Evolutionary conservation across 2,797 vertebrate genomes (phyloP), one percentile per base, ranked within the genome.

Genomic region (Huso huso): DNA sequence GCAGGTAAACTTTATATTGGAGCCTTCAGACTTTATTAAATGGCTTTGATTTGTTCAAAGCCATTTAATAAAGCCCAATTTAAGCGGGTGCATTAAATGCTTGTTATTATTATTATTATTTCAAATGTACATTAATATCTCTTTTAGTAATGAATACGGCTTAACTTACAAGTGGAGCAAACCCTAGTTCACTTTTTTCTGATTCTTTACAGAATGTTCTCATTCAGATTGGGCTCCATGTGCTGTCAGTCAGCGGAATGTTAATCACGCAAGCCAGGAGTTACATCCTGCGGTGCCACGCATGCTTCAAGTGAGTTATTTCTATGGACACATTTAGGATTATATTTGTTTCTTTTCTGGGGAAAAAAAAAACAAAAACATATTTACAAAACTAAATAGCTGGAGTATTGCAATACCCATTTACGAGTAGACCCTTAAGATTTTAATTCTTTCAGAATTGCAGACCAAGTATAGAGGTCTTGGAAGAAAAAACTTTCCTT

Each of bases 181-280:
- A 0, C 0, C 37, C 37, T 37, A 37, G 37, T 64, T 8, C 60
- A 37, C 64, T 64, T 8, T 64, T 61, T 64, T 67, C 64, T 1
- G n/a, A 8, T 2, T 75, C 1, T 0, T 65, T 70, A 8, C 83
- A 99, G 96, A 99, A 99, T 0, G 90, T 98, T 49, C 87, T 98
- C 55, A 90, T 98, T 67, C 96, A 97, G 83, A 92, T 99, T 61
- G 95, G 96, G 4, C 89, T 99, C 0, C 90, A 91, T 0, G 94
- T 96, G 50, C 84, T 98, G 69, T 92, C 95, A 0, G 80, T 95
- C 13, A 91, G 91, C 0, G 95, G 96, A 53, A 91, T 93, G 95
- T 74, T 95, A 69, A 93, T 98, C 81, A 90, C 79, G 1, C 90
- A 90, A 68, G 88, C 94, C 15, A 85, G 94, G 70, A 98, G 86